Percentiles rank a stretch among this genome's conserved stretches.
Conservation (phyloP, 2,797 vertebrate genomes). For the Rhinella marina region DNA sequence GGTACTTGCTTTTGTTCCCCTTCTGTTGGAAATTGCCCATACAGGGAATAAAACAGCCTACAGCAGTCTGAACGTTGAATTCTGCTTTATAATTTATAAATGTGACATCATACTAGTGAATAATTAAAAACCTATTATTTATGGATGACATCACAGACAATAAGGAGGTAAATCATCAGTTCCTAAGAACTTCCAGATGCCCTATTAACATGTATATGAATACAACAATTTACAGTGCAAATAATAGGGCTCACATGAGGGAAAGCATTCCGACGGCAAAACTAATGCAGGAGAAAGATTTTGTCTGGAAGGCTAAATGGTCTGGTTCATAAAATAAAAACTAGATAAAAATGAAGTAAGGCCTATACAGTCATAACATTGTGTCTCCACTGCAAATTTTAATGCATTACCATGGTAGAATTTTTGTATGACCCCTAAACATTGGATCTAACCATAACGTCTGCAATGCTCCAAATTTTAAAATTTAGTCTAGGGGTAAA, state of each 20-base stretch:
- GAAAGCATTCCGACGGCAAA: too few species aligned
- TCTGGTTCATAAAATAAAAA: too few species aligned
- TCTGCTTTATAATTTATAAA: constrained; percentile 48
- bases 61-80: constrained; percentile 36
- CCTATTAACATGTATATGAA: neutral
- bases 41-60: constrained; percentile 42
- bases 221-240: neutral
- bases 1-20: constrained; percentile 44
- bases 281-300: neutral
- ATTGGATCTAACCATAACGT: too few species aligned
- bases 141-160: constrained; percentile 57
- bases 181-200: constrained; percentile 17
- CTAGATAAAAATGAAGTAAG: too few species aligned
- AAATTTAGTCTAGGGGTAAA: too few species aligned
- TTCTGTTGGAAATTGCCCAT: constrained; percentile 46
- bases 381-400: too few species aligned
- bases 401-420: too few species aligned
- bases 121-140: constrained; percentile 55
- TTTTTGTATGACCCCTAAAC: too few species aligned
- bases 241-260: neutral
- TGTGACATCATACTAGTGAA: constrained; percentile 56
- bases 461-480: too few species aligned
- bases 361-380: too few species aligned
- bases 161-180: constrained; percentile 6
- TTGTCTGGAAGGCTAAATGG: neutral